Conservation (phyloP, 2,113 vertebrate species). For the Corythoichthys haematopterus region DNA sequence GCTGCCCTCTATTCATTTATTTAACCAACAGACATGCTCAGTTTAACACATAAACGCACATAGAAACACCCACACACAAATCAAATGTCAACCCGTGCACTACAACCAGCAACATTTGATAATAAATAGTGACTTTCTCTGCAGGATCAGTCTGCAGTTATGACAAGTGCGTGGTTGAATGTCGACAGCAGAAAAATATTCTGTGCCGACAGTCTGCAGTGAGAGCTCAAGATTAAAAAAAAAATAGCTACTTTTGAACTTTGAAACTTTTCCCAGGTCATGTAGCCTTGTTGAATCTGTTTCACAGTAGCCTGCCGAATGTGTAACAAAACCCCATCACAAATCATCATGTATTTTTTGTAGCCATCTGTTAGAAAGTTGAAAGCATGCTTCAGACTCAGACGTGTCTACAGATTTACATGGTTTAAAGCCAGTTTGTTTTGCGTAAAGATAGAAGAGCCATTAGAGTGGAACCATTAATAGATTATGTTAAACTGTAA, state of each 20-base stretch:
- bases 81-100: background rate
- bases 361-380: background rate
- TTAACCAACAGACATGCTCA: background rate
- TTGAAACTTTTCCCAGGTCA: slow-evolving; percentile 3
- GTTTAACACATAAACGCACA: background rate
- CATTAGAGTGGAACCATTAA: background rate
- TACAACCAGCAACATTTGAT: background rate
- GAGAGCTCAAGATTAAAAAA: background rate
- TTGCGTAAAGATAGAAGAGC: background rate
- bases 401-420: background rate
- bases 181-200: background rate
- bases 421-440: background rate
- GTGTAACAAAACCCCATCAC: slow-evolving; percentile 5
- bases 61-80: background rate
- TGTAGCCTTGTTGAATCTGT: slow-evolving; percentile 12
- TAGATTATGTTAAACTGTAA: background rate
- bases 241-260: slow-evolving; percentile 2
- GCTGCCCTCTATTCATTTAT: background rate
- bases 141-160: slow-evolving; percentile 3
- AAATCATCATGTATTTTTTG: background rate
- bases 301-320: background rate
- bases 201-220: background rate
- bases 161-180: background rate
- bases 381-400: background rate
- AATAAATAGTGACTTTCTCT: background rate